These are phyloP conservation scores for Paedocypris sp. DNA, from an alignment of 2,113 vertebrate genomes.

Conservation along the genomic window DNA sequence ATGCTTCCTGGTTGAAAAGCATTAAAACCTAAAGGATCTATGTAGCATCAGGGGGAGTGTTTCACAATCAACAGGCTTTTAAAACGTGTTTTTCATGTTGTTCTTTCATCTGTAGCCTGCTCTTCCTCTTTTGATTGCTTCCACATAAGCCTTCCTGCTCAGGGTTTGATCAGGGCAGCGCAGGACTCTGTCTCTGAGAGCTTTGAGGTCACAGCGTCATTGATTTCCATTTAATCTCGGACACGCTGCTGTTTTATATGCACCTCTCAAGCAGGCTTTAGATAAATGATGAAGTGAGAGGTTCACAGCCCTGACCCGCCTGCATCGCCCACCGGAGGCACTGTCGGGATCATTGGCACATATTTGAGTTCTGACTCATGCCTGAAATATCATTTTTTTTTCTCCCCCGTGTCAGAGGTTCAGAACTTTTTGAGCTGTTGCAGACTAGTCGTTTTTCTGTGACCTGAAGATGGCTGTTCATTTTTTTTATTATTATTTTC, in stretches of 20 bases:
- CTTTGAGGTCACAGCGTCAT: conserved; percentile 15
- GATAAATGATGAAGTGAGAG: conserved; percentile 28
- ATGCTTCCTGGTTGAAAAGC: background rate
- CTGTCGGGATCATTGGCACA: conserved; percentile 9
- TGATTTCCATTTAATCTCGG: conserved; percentile 26
- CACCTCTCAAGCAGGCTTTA: conserved; percentile 22
- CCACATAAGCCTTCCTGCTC: background rate
- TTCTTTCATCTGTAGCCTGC: background rate
- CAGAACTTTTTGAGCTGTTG: background rate
- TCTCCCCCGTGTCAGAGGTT: conserved; percentile 5
- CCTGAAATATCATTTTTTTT: conserved; percentile 11
- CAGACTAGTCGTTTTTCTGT: conserved; percentile 1
- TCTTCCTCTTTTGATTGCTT: background rate
- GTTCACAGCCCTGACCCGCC: conserved; percentile 17
- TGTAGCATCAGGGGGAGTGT: background rate
- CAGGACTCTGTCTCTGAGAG: background rate
- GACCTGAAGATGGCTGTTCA: background rate
- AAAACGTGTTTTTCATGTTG: background rate
- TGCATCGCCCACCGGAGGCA: conserved; percentile 1
- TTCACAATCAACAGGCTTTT: background rate
- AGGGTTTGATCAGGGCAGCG: conserved; percentile 26
- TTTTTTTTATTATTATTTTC: too few relatives aligned
- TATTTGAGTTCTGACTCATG: conserved; percentile 1
- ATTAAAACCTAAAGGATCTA: background rate
- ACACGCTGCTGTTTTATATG: conserved; percentile 24